Conservation (phyloP, 2,797 vertebrate species). For the Anomalospiza imberbis region DNA sequence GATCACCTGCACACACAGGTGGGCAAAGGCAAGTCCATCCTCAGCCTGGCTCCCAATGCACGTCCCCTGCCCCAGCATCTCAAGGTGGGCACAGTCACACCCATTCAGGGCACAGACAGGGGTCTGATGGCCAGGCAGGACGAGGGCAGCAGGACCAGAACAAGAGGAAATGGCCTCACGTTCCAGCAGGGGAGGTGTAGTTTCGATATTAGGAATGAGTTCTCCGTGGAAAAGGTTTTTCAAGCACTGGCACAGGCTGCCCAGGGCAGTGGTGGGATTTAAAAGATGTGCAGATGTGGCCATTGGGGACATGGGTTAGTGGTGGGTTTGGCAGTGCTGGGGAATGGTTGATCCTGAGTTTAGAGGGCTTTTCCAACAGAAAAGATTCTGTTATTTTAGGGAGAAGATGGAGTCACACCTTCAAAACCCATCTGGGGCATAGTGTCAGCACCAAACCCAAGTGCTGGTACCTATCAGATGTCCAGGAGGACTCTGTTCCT, state of each 20-base stretch:
- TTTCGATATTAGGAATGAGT: not conserved
- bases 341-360: not conserved
- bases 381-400: not conserved
- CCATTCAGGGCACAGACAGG: rapidly evolving
- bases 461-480: not conserved
- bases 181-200: not conserved
- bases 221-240: not conserved
- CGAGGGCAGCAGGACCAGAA: not conserved
- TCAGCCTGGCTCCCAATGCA: rapidly evolving
- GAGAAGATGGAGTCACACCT: not conserved
- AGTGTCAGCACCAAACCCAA: not conserved
- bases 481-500: not conserved
- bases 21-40: not conserved
- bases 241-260: not conserved
- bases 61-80: rapidly evolving
- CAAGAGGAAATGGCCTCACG: rapidly evolving
- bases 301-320: not conserved
- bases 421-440: not conserved
- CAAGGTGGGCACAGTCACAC: not conserved
- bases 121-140: not conserved
- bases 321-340: not conserved
- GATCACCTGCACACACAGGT: rapidly evolving
- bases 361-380: not conserved
- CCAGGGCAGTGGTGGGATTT: not conserved
- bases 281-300: not conserved